Evolutionary conservation across 2,888 invertebrate species (phyloP).

Genomic region (Thymelicus sylvestris): DNA sequence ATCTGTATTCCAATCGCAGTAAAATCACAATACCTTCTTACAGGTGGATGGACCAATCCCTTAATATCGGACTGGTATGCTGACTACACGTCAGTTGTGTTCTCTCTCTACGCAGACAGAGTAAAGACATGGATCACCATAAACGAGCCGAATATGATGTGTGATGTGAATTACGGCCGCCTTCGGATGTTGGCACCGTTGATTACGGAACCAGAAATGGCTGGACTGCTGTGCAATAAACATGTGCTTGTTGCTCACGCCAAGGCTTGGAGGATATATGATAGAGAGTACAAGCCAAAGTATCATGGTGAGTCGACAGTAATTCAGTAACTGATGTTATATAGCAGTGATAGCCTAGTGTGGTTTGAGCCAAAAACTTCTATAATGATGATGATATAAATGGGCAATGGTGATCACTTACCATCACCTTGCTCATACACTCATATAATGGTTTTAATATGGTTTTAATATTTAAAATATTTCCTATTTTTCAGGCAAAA

Average conservation of each 20-base stretch:
- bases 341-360: too few relatives aligned
- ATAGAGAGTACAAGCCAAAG: conserved; percentile 73
- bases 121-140: conserved; percentile 89
- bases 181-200: conserved; percentile 56
- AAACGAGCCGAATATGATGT: conserved; percentile 86
- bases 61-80: conserved; percentile 12
- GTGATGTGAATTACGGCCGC: conserved; percentile 53
- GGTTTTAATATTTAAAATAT: too few relatives aligned
- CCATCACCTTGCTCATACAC: too few relatives aligned
- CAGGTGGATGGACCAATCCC: conserved; percentile 21
- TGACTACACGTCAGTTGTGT: neutral
- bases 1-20: too few relatives aligned
- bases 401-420: too few relatives aligned
- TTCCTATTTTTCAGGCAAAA: too few relatives aligned
- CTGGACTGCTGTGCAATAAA: conserved; percentile 83
- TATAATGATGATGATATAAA: too few relatives aligned
- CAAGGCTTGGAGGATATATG: conserved; percentile 82
- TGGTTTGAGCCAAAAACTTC: too few relatives aligned
- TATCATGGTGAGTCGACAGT: conserved; percentile 66
- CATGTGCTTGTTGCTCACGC: conserved; percentile 87
- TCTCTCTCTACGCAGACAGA: conserved; percentile 73
- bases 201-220: neutral
- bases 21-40: neutral
- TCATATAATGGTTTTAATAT: too few relatives aligned
- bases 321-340: too few relatives aligned